Base-by-base conservation (phyloP, 2,888 invertebrate species). In the Crossocerus cetratus region DNA sequence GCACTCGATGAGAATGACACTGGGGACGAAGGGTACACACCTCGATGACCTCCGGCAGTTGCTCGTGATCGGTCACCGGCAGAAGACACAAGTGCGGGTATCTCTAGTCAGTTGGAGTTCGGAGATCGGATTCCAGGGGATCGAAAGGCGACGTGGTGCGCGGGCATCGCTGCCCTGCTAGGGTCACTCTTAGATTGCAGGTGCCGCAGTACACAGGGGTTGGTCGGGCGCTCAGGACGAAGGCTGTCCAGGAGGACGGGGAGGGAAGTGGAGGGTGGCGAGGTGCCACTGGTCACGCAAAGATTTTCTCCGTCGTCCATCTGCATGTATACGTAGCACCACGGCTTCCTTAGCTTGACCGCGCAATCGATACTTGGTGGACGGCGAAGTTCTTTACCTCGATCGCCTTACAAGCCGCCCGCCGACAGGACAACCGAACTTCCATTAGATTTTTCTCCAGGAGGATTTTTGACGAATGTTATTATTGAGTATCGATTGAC, bases 121-220 rank as follows among this genome's bases (percentile, higher is more conserved):
- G 20, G 5, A 56, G 53, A 71, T 66, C 59, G 49, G 73, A 68
- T 65, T 22, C 45, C 53, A 16, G 2, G 55, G 44, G 56, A 43
- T 59, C 54, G 63, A 54, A 43, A 49, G 65, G 18, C 18, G 65
- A 72, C 59, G 43, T 64, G 59, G 69, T 70, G 67, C 67, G 70
- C 78, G 75, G 78, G 80, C 73, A 72, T 80, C 82, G 70, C 72
- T 65, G 68, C 68, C 59, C 68, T 49, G 74, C 64, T 72, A 71
- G 65, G 76, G 74, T 81, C 79, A 83, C 83, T 84, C 82, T 75
- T 81, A 81, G 87, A 87, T 88, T 89, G 89, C 88, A 83, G 87
- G 79, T 83, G 76, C 84, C 84, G 82, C 79, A 84, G 86, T 83
- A 82, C 77, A 82, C 75, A 65, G 74, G 84, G 86, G 87, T 87